phyloP scores from a whole-genome alignment of 2,113 vertebrate species.

The Engystomops pustulosus region DNA sequence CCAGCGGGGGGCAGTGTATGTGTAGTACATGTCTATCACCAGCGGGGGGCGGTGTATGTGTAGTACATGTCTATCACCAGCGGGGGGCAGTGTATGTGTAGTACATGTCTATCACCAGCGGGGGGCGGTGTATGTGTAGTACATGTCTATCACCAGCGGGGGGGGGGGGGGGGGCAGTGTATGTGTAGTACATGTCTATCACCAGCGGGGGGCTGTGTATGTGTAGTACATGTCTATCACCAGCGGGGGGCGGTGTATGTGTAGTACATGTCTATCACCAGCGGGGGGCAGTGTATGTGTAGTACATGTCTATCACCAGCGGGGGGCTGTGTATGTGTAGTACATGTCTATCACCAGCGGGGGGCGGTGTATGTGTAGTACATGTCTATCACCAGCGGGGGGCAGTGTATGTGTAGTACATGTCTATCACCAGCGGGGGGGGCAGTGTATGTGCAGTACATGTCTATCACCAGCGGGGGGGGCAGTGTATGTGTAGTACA shows the following conservation, averaged over 20 bases:
- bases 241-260: neutral
- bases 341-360: neutral
- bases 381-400: neutral
- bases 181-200: neutral
- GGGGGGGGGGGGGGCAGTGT: no score
- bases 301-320: neutral
- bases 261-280: neutral
- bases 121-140: neutral
- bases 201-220: neutral
- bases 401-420: constrained; percentile 63
- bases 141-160: neutral
- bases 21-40: neutral
- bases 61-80: neutral
- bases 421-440: no score
- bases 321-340: neutral
- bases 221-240: neutral
- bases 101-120: neutral
- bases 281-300: neutral
- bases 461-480: neutral
- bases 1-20: neutral
- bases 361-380: neutral
- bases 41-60: neutral
- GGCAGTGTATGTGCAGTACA: neutral
- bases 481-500: neutral
- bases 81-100: neutral